These are phyloP conservation scores for Platypus cylindrus DNA, from an alignment of 2,888 invertebrate genomes.

Conservation along the genomic window DNA sequence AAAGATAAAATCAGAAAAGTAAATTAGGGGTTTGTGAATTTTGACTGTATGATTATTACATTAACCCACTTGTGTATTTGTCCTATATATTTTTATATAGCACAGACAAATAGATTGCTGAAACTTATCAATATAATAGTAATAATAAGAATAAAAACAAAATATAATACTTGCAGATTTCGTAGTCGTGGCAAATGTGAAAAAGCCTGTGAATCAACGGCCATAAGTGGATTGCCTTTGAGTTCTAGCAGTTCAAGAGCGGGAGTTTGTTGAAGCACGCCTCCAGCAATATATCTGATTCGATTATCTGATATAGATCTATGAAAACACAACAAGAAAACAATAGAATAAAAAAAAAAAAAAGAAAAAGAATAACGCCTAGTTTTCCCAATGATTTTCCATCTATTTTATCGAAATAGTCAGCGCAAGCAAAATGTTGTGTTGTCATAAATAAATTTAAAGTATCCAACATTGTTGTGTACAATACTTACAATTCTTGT, in stretches of 20 bases:
- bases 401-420: not conserved
- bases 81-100: too few species aligned
- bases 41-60: too few species aligned
- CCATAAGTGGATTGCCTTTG: conserved; percentile 67
- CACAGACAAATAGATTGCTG: too few species aligned
- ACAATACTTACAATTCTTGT: conserved; percentile 70
- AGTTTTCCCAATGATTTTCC: not conserved
- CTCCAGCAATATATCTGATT: conserved; percentile 60
- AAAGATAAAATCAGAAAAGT: too few species aligned
- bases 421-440: not conserved
- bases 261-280: conserved; percentile 53
- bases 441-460: not conserved
- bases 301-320: conserved; percentile 77
- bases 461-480: not conserved
- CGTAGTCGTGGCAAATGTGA: conserved; percentile 62
- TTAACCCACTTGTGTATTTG: too few species aligned
- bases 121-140: conserved; percentile 3
- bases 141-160: conserved; percentile 15
- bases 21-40: too few species aligned
- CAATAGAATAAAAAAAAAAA: not conserved
- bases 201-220: conserved; percentile 58
- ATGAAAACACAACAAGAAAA: conserved; percentile 16
- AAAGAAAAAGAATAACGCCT: not conserved
- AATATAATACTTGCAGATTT: conserved; percentile 58
- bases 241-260: conserved; percentile 66